Evolutionary conservation across 2,113 vertebrate genomes (phyloP), one percentile per base, ranked within the genome.

Genomic region (Serranochromis macrocephalus): DNA sequence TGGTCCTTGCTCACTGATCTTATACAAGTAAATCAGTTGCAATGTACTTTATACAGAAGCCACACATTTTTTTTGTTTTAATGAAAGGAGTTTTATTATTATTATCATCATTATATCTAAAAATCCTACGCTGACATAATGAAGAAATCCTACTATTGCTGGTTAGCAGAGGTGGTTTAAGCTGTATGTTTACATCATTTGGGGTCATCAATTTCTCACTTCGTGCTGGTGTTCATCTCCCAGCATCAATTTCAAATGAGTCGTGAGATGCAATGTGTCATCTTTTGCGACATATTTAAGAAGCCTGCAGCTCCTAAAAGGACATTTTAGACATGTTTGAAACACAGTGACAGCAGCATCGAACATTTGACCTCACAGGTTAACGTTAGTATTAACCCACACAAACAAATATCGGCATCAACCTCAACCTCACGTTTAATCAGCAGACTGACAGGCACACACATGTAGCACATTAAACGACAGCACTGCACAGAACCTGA

Each of bases 301-400:
- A 78, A 78, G 42, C 73, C 45, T 51, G 73, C 9, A 29, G 45
- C 45, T 51, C 26, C 73, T 78, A 78, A 78, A 78, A 78, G 9
- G 17, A 51, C 45, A 78, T 78, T 49, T 31, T 49, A 49, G 17
- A 78, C 73, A 78, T 51, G 26, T 51, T n/a, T 51, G 17, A 0
- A 78, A 31, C 45, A 51, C 26, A 51, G 26, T 13, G 26, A 49
- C 45, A n/a, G 73, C 45, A 51, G 26, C 45, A 78, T 78, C 7
- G 3, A 78, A 51, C 73, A n/a, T 51, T 19, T 78, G 73, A 51
- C 45, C 73, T 31, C 45, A n/a, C 9, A 51, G 45, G 45, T 49
- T 51, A 73, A 7, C 6, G 26, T 78, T 51, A 13, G 10, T 51
- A 40, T 79, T 53, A 24, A 53, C 45, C n/a, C 31, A 40, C 38